Evolutionary conservation across 2,888 invertebrate genomes (phyloP).

Genomic region (Agonopterix arenella): DNA sequence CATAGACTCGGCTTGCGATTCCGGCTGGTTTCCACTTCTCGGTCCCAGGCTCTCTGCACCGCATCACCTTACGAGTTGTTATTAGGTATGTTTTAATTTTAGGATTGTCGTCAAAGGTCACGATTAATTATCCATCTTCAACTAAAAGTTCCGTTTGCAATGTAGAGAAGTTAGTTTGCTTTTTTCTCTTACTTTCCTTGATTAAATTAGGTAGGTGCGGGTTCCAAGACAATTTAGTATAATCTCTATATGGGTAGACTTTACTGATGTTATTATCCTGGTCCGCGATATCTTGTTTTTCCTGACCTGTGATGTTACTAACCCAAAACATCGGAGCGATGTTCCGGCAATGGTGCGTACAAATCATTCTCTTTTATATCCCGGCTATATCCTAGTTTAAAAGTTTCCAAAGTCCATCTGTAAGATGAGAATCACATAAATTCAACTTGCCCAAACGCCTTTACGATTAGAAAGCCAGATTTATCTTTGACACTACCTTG

Average conservation of each 20-base stretch:
- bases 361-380: constrained; percentile 82
- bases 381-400: constrained; percentile 80
- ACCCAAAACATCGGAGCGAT: constrained; percentile 78
- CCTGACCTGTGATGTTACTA: not conserved
- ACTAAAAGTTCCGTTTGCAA: too few relatives aligned
- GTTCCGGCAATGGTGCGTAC: constrained; percentile 81
- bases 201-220: too few relatives aligned
- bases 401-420: constrained; percentile 84
- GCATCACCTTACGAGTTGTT: constrained; percentile 63
- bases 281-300: too few relatives aligned
- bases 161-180: too few relatives aligned
- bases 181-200: too few relatives aligned
- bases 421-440: constrained; percentile 14
- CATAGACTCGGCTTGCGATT: constrained; percentile 77
- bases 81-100: too few relatives aligned
- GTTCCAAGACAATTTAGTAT: too few relatives aligned
- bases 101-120: too few relatives aligned
- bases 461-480: too few relatives aligned
- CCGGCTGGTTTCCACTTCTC: constrained; percentile 59
- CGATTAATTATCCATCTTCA: too few relatives aligned
- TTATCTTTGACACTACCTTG: not conserved
- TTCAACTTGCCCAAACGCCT: not conserved
- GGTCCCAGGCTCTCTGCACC: constrained; percentile 78
- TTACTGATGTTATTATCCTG: too few relatives aligned
- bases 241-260: too few relatives aligned